phyloP scores from a whole-genome alignment of 1,140 invertebrate genomes.

The honey bee (Apis mellifera) region Amel_HAv3.1 CM009936.2:10211001-10211500 shows the following conservation, averaged over 20 bases:
- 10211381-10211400: background rate
- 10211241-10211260: slow-evolving; percentile 1
- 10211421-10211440: background rate
- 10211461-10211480: no score
- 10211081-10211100: background rate
- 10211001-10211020: background rate
- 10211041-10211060: background rate
- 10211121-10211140: background rate
- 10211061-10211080: background rate
- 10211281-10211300: background rate
- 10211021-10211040: background rate
- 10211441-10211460: background rate
- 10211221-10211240: slow-evolving; percentile 11
- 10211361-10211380: background rate
- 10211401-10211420: background rate
- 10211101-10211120: background rate
- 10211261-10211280: slow-evolving; percentile 4
- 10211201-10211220: slow-evolving; percentile 54
- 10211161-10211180: slow-evolving; percentile 48
- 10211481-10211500: no score
- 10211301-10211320: background rate
- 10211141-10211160: slow-evolving; percentile 51
- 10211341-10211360: background rate
- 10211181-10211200: slow-evolving; percentile 55
- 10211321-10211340: background rate